A percentile compares a stretch with the other conserved stretches of the same genome.
Conservation (phyloP, 2,888 invertebrate genomes). For the Trissolcus japonicus region DNA sequence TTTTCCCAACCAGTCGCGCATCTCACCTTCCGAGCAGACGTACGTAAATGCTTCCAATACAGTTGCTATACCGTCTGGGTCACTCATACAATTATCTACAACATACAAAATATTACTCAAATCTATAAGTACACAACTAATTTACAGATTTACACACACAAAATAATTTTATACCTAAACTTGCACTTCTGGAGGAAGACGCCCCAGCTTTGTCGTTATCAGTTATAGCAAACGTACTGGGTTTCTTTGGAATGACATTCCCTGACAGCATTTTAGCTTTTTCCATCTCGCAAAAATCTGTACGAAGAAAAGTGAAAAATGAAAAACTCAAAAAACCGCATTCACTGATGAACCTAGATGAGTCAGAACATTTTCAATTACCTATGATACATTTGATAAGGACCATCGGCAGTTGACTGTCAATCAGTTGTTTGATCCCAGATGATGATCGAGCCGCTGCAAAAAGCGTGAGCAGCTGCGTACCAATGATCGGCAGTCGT, state of each 20-base stretch:
- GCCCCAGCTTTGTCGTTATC: slow-evolving; percentile 77
- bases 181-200: slow-evolving; percentile 31
- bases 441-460: slow-evolving; percentile 88
- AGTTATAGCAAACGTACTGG: slow-evolving; percentile 69
- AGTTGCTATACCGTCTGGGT: slow-evolving; percentile 80
- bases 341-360: no score
- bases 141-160: no score
- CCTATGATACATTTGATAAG: slow-evolving; percentile 80
- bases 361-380: slow-evolving; percentile 19
- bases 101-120: not conserved
- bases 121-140: no score
- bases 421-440: slow-evolving; percentile 85
- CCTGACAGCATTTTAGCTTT: slow-evolving; percentile 59
- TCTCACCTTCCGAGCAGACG: slow-evolving; percentile 86
- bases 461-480: slow-evolving; percentile 86
- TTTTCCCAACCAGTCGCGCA: slow-evolving; percentile 92
- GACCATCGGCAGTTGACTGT: slow-evolving; percentile 84
- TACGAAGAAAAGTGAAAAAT: slow-evolving; percentile 4
- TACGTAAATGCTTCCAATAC: slow-evolving; percentile 89
- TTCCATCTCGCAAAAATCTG: slow-evolving; percentile 70
- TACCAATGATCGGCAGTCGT: slow-evolving; percentile 79
- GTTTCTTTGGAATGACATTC: slow-evolving; percentile 16
- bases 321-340: not conserved
- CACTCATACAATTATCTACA: slow-evolving; percentile 77
- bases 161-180: not conserved